Evolutionary conservation across 2,797 vertebrate species (phyloP), one percentile per base, ranked within the genome.

Genomic region (Hydrocynus forskahlii): DNA sequence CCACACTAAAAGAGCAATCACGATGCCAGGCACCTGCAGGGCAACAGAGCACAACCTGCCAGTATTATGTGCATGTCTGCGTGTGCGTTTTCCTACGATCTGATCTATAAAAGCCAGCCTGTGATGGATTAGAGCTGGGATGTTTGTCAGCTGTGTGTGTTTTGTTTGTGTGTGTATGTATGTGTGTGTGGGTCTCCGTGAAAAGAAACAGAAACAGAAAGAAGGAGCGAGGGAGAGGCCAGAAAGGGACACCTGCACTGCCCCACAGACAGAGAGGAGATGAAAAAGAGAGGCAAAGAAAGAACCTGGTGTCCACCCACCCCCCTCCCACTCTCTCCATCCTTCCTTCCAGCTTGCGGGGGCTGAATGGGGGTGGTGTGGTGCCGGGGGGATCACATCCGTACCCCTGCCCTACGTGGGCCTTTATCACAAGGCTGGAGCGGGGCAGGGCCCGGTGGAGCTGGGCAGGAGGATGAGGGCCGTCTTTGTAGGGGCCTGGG

Each of bases 1-100:
- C 86, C 75, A 87, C 86, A 92, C 96, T 94, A 96, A 96, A 96
- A 94, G 93, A 93, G 92, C 89, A 94, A 94, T 92, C 93, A 91
- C 93, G 94, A 95, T 94, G 95, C 94, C 94, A 94, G 91, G 90
- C 90, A 94, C 93, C 93, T 94, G 94, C 93, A 91, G 90, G 88
- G 83, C 89, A 92, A 92, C 93, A 93, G 91, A 91, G 91, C 91
- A 92, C 91, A 89, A 91, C 91, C 92, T 91, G 90, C 92, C 93
- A 93, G 89, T 88, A 92, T 91, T 74, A 76, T 85, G 88, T 87
- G 88, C 40, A 72, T 86, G 81, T 79, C 66, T 62, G 64, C 75
- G 76, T 85, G 82, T 83, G 82, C 81, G 76, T 77, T 67, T 87
- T 75, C 70, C 55, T 80, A 80, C 84, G 69, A 73, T 90, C 84